These are phyloP conservation scores for Argopecten irradians DNA, from an alignment of 1,140 invertebrate genomes.

Conservation along the genomic window DNA sequence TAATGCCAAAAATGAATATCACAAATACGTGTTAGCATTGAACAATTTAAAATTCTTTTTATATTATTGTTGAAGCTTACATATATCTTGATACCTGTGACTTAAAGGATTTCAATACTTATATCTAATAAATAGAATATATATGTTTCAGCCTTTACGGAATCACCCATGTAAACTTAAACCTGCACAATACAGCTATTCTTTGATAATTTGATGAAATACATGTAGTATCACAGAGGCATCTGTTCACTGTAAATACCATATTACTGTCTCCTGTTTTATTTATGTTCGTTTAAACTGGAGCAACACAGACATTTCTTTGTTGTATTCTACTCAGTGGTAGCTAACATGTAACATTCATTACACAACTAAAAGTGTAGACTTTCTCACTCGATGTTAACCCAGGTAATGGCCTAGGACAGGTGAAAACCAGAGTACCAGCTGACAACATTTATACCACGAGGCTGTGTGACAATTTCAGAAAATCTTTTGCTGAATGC, in stretches of 20 bases:
- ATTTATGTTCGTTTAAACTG: background rate
- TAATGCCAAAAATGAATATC: too few species aligned
- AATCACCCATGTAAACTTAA: background rate
- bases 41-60: too few species aligned
- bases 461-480: background rate
- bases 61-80: too few species aligned
- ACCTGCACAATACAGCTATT: background rate
- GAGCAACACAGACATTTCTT: background rate
- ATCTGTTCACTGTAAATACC: background rate
- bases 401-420: background rate
- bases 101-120: too few species aligned
- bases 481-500: background rate
- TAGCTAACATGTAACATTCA: constrained; percentile 6
- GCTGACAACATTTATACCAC: constrained; percentile 6
- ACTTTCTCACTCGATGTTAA: background rate
- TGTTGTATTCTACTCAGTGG: background rate
- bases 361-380: background rate
- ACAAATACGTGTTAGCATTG: too few species aligned
- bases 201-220: background rate
- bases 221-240: background rate
- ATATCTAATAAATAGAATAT: constrained; percentile 19
- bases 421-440: constrained; percentile 7
- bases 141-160: background rate
- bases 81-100: too few species aligned
- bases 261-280: background rate